Evolutionary conservation across 23 tunicate genomes (phyloP).

Genomic region (Aplidium turbinatum): DNA sequence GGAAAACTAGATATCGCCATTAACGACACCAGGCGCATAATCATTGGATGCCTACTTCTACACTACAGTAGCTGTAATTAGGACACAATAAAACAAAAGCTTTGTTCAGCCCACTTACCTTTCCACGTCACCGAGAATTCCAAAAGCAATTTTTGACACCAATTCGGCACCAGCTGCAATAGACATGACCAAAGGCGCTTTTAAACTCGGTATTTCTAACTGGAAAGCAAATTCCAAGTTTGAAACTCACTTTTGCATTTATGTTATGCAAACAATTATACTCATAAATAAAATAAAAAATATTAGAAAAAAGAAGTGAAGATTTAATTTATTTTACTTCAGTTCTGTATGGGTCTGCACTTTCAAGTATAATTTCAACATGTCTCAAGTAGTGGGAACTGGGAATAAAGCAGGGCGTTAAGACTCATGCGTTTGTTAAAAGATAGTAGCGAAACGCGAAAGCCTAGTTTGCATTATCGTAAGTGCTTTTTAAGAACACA

Average conservation of each 20-base stretch:
- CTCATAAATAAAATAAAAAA: not conserved
- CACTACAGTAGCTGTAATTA: no score
- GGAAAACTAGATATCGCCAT: no score
- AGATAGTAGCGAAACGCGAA: no score
- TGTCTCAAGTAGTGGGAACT: no score
- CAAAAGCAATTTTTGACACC: constrained; percentile 64
- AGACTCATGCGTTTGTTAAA: no score
- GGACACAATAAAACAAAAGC: no score
- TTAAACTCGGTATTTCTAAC: constrained; percentile 50
- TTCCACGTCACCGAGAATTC: constrained; percentile 78
- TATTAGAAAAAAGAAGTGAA: not conserved
- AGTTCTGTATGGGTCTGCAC: not conserved
- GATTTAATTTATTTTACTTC: not conserved
- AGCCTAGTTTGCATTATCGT: no score
- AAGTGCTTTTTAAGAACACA: no score
- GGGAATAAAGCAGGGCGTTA: no score
- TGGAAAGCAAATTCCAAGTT: constrained; percentile 10
- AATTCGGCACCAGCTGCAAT: constrained; percentile 71
- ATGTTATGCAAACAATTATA: not conserved
- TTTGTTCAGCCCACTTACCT: constrained; percentile 48
- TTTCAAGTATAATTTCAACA: no score
- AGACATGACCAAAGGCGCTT: constrained; percentile 75
- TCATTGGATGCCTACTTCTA: no score
- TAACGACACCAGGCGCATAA: no score
- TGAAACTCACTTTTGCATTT: not conserved